A percentile compares a stretch with the other conserved stretches of the same genome.
Conservation (phyloP, 2,113 vertebrate species). For the Elaphurus davidianus region DNA sequence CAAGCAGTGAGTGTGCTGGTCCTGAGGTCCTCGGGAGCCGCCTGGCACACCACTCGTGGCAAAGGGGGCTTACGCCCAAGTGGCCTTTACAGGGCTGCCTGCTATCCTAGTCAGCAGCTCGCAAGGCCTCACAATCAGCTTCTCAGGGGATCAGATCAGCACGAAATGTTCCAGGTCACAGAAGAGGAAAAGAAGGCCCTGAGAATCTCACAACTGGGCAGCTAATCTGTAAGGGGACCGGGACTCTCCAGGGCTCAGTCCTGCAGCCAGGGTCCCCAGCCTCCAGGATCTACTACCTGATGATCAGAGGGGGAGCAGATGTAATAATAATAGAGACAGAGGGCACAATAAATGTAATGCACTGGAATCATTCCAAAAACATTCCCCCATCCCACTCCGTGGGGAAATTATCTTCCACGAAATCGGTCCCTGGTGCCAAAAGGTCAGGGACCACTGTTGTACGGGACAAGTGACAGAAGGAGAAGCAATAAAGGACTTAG, state of each 20-base stretch:
- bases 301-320: background rate
- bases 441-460: background rate
- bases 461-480: background rate
- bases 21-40: fast-evolving
- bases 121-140: background rate
- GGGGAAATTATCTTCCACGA: background rate
- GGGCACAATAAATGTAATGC: background rate
- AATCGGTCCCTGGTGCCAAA: background rate
- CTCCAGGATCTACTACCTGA: background rate
- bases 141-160: background rate
- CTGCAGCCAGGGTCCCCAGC: background rate
- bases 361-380: background rate
- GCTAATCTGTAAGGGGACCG: no score
- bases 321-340: background rate
- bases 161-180: background rate
- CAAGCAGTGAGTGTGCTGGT: fast-evolving
- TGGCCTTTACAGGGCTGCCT: background rate
- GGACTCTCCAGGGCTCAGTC: background rate
- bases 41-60: fast-evolving
- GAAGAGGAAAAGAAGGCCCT: background rate
- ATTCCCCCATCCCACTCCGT: background rate
- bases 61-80: fast-evolving
- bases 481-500: fast-evolving
- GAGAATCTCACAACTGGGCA: no score
- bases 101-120: background rate